These are phyloP conservation scores for Andrena bucephala DNA, from an alignment of 2,888 invertebrate genomes.

Conservation along the genomic window DNA sequence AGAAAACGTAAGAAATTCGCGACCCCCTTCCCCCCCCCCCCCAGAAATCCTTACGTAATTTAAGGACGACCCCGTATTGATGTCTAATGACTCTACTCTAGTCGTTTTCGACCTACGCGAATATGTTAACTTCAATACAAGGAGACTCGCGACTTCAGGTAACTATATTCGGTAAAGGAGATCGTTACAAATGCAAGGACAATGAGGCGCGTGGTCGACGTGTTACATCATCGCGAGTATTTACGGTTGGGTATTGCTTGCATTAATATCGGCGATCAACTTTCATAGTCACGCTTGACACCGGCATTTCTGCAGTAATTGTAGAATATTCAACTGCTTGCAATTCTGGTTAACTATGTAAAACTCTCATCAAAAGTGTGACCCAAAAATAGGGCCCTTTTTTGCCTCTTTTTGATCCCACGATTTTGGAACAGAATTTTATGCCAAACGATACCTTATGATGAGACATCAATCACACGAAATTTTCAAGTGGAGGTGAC, in stretches of 20 bases:
- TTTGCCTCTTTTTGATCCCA: too few relatives aligned
- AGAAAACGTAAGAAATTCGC: too few relatives aligned
- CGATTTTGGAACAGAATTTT: too few relatives aligned
- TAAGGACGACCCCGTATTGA: background rate
- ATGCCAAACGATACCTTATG: too few relatives aligned
- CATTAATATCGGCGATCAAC: conserved; percentile 25
- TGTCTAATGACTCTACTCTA: background rate
- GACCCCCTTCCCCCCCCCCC: too few relatives aligned
- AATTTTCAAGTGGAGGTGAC: too few relatives aligned
- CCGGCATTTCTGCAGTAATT: background rate
- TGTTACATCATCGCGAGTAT: conserved; percentile 40
- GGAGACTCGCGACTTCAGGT: conserved; percentile 2
- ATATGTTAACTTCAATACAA: background rate
- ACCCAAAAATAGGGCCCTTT: too few relatives aligned
- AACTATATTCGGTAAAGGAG: conserved; percentile 51
- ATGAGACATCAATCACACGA: too few relatives aligned
- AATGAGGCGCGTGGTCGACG: conserved; percentile 45
- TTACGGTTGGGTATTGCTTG: conserved; percentile 15
- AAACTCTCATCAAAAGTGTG: too few relatives aligned
- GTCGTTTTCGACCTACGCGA: background rate
- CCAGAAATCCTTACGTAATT: too few relatives aligned
- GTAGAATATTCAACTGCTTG: too few relatives aligned
- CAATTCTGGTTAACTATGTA: too few relatives aligned
- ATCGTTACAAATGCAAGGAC: conserved; percentile 52
- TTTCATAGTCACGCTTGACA: conserved; percentile 14